phyloP scores from a whole-genome alignment of 2,113 vertebrate species.

The Psephotus haematonotus region DNA sequence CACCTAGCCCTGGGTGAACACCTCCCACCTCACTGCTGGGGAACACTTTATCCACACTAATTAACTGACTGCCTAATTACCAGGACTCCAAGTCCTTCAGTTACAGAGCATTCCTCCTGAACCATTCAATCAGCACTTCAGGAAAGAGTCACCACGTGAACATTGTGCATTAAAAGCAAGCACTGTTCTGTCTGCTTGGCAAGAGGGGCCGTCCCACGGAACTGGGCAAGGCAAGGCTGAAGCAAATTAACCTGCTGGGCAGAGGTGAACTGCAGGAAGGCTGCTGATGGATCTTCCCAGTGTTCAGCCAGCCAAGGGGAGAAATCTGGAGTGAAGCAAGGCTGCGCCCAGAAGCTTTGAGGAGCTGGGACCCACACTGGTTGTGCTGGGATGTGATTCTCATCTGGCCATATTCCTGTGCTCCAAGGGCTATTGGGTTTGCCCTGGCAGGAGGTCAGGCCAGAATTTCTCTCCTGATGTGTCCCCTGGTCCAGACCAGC shows the following conservation, averaged over 20 bases:
- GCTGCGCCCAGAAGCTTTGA: neutral
- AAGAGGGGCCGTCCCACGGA: neutral
- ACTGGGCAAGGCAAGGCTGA: accelerated
- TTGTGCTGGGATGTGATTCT: neutral
- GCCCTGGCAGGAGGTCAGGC: neutral
- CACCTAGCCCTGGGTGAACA: neutral
- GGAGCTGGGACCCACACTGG: neutral
- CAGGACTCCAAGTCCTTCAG: neutral
- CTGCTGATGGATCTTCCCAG: neutral
- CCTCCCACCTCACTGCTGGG: accelerated
- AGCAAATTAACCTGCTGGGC: neutral
- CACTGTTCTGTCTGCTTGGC: neutral
- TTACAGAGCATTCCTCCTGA: neutral
- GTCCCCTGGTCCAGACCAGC: neutral
- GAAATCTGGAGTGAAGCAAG: neutral
- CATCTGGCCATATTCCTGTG: neutral
- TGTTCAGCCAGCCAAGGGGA: accelerated
- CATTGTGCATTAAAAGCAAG: neutral
- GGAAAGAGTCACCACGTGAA: neutral
- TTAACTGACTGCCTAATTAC: neutral
- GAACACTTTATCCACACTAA: neutral
- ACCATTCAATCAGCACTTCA: neutral
- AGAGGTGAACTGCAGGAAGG: neutral
- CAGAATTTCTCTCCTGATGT: neutral
- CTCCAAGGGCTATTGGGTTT: neutral